Evolutionary conservation across 2,888 invertebrate genomes (phyloP).

Genomic region (Charanyca ferruginea): DNA sequence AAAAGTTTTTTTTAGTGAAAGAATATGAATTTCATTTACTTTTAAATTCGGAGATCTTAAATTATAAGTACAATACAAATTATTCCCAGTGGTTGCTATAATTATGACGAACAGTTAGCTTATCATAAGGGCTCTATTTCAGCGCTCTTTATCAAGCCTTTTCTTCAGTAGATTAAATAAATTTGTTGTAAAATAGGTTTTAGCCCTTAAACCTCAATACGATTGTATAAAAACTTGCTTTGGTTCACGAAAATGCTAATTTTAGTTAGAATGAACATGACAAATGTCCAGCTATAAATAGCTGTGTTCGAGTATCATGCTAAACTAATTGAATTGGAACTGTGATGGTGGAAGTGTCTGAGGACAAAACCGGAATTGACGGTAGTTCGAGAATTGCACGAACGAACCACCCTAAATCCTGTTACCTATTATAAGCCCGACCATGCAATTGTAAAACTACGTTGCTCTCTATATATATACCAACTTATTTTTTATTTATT

Average conservation of each 20-base stretch:
- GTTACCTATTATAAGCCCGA: constrained; percentile 9
- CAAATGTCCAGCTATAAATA: constrained; percentile 13
- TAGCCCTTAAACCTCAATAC: background rate
- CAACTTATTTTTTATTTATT: too few relatives aligned
- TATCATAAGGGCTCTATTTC: too few relatives aligned
- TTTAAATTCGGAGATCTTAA: too few relatives aligned
- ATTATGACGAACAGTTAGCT: too few relatives aligned
- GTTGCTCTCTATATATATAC: background rate
- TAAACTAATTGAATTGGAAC: constrained; percentile 52
- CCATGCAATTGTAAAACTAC: constrained; percentile 14
- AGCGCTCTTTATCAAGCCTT: too few relatives aligned
- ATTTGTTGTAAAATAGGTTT: too few relatives aligned
- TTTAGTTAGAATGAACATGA: constrained; percentile 22
- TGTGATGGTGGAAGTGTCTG: constrained; percentile 10
- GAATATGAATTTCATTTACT: too few relatives aligned
- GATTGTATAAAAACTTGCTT: background rate
- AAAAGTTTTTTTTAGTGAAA: too few relatives aligned
- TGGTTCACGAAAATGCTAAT: background rate
- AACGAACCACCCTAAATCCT: constrained; percentile 14
- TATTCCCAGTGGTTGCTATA: too few relatives aligned
- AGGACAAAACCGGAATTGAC: constrained; percentile 40
- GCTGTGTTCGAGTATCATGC: constrained; percentile 17
- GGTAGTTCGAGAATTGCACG: constrained; percentile 31
- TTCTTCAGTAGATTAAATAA: too few relatives aligned
- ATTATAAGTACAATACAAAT: too few relatives aligned